Evolutionary conservation across 2,113 vertebrate species (phyloP).

Genomic region (Brachyistius frenatus): DNA sequence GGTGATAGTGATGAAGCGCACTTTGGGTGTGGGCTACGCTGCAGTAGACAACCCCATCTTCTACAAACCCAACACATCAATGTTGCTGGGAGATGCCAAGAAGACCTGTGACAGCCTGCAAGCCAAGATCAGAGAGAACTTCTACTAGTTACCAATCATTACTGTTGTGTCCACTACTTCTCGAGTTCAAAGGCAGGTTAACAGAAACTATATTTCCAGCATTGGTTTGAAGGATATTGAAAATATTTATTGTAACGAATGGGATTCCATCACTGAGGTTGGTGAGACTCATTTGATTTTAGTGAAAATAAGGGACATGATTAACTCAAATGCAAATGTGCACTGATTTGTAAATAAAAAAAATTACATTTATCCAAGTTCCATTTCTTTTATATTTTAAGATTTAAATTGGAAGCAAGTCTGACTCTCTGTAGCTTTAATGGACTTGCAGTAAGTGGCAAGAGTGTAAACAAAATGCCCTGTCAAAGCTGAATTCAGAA

Average conservation of each 20-base stretch:
- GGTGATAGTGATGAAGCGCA: slow-evolving; percentile 89
- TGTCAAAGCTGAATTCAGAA: too few relatives aligned
- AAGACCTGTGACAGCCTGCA: slow-evolving; percentile 82
- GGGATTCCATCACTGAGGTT: slow-evolving; percentile 18
- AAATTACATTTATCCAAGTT: slow-evolving; percentile 57
- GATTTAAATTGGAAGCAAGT: not conserved
- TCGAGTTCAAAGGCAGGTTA: not conserved
- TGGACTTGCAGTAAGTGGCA: not conserved
- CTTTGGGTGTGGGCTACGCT: slow-evolving; percentile 87
- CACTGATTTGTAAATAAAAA: slow-evolving; percentile 82
- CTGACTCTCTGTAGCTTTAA: not conserved
- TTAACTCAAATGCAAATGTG: slow-evolving; percentile 22
- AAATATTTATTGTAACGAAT: slow-evolving; percentile 17
- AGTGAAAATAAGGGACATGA: slow-evolving; percentile 25
- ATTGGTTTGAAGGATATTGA: not conserved
- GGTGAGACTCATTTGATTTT: slow-evolving; percentile 3
- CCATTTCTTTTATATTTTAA: not conserved
- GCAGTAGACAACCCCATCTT: slow-evolving; percentile 88
- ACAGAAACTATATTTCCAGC: slow-evolving; percentile 3
- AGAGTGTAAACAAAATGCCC: too few relatives aligned
- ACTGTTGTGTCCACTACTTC: not conserved
- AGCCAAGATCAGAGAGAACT: slow-evolving; percentile 82
- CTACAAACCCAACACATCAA: slow-evolving; percentile 86
- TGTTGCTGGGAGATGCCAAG: slow-evolving; percentile 86
- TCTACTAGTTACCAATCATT: slow-evolving; percentile 61